Evolutionary conservation across 2,113 vertebrate species (phyloP), one percentile per base, ranked within the genome.

Genomic region (Acanthisitta chloris): DNA sequence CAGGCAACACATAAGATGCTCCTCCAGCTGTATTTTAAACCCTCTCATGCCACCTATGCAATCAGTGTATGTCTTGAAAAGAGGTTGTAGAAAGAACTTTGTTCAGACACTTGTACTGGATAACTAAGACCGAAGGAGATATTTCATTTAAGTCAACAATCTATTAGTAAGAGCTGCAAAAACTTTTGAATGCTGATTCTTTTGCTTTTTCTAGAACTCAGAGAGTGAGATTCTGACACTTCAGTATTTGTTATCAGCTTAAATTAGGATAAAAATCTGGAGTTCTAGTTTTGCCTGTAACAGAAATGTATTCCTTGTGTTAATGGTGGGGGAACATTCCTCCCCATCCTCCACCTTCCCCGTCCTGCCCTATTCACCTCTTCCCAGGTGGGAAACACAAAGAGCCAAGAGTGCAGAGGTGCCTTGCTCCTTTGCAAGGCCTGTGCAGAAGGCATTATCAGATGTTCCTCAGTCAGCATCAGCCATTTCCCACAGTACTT

Each of bases 401-500:
- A 17, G 8, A 24, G 21, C 6, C 40, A 81, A n/a, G n/a, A 17
- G 45, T n/a, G 38, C 48, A 48, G 79, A 82, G 67, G 9, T 4
- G 0, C 36, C 73, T 92, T 38, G 34, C 29, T 70, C 54, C 26
- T 74, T 57, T 13, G 28, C 55, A 49, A 62, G 28, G 26, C 80
- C 46, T 36, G 23, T 62, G 43, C 51, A 55, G 42, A 0, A 11
- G 38, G 36, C n/a, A 24, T 51, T 46, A 17, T 58, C 51, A 31
- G 72, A 73, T 77, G 83, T 29, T 24, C 10, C n/a, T 76, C 49
- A 43, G 43, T 12, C 23, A 6, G 33, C 57, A 90, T 69, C 92
- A 94, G 72, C 85, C 90, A 86, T 90, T 97, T 97, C 59, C 83
- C 62, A 69, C 28, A 45, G 69, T 26, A 34, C 51, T 74, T 34